Base-by-base conservation (phyloP, 2,888 invertebrate species). In the Amaurobius ferox region DNA sequence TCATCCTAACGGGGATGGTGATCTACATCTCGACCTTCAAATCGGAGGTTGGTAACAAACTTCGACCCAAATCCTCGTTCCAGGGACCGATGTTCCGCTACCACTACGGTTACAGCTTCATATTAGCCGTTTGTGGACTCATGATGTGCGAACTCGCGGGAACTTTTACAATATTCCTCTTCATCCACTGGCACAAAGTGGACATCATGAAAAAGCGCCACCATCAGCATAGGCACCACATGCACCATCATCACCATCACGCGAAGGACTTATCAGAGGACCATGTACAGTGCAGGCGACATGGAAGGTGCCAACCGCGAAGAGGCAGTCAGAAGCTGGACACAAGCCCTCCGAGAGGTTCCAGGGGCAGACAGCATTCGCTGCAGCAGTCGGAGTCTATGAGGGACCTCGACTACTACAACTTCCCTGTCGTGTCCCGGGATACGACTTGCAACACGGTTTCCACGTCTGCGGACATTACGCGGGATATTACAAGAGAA, bases 1-100 rank as follows among this genome's bases (percentile, higher is more conserved):
- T 96, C 89, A 96, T 97, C 95, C 94, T 97, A 90, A 95, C 96
- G 89, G 97, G 96, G 70, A 94, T 97, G 91, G 96, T 97, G 90
- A 96, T 97, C 93, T 97, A 97, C 93, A 96, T 97, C 93, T 96
- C 97, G 79, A 95, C 96, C 90, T 95, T 97, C 91, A 97, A 97
- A 92, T 95, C 96, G 11, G 97, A 97, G 93, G 94, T 97, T 66
- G 96, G 96, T 64, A 95, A 95, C 90, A 97, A 97, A 92, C 93
- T 97, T 85, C 94, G 96, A 87, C 95, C 96, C 86, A 94, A 95
- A 90, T 95, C 96, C 26, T 93, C 95, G 73, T 94, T 95, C 86
- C 94, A 95, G 90, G 89, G 87, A 16, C 89, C 89, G 16, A 77
- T 89, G 68, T 89, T 89, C 72, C 88, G 81, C 32, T 89, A 89